Conservation (phyloP, 2,113 vertebrate genomes). For the Abramis brama region DNA sequence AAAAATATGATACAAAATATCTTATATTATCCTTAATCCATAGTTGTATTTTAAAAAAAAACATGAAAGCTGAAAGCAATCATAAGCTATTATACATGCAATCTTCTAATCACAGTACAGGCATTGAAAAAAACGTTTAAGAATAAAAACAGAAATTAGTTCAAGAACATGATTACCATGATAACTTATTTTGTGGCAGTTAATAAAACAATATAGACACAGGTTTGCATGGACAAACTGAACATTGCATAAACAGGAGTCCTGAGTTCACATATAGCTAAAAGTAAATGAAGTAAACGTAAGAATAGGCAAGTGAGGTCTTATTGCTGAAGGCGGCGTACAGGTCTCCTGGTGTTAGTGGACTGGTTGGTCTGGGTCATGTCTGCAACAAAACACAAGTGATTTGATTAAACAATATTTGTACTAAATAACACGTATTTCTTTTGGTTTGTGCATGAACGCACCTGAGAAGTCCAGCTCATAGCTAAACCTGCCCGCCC, state of each 20-base stretch:
- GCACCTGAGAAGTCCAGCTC: slow-evolving; percentile 66
- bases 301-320: neutral
- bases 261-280: slow-evolving; percentile 8
- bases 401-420: neutral
- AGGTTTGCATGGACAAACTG: neutral
- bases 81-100: neutral
- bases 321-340: slow-evolving; percentile 58
- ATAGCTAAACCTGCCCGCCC: slow-evolving; percentile 51
- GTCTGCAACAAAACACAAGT: slow-evolving; percentile 54
- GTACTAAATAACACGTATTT: neutral
- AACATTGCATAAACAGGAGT: neutral
- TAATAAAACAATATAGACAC: neutral
- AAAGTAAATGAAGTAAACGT: neutral
- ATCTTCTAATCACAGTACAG: neutral
- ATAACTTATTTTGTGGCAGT: neutral
- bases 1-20: neutral
- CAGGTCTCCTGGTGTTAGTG: slow-evolving; percentile 57
- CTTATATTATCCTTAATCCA: neutral
- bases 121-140: neutral
- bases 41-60: neutral
- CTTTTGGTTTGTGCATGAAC: neutral
- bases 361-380: slow-evolving; percentile 71
- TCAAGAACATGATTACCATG: neutral
- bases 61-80: neutral
- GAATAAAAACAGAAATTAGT: neutral